Conservation (phyloP, 2,797 vertebrate genomes). For the Tiaroga cobitis region DNA sequence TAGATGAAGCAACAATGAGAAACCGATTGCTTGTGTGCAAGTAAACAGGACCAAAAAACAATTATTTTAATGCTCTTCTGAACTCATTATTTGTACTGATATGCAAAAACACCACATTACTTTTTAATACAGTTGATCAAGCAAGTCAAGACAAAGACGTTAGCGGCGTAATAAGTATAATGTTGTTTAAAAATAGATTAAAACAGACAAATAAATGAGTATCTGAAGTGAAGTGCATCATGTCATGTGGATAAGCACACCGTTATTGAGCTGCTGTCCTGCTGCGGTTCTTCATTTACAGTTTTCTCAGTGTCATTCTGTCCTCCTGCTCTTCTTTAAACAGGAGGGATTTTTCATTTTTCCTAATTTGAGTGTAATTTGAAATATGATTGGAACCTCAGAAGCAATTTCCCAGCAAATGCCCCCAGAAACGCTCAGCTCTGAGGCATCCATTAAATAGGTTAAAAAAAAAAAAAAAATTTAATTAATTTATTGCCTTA, state of each 20-base stretch:
- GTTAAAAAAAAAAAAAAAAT: slow-evolving; percentile 8
- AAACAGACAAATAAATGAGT: slow-evolving; percentile 8
- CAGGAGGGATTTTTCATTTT: slow-evolving; percentile 42
- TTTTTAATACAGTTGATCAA: not conserved
- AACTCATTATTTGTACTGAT: not conserved
- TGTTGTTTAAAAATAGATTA: not conserved
- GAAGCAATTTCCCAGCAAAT: slow-evolving; percentile 41
- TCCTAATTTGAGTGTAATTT: slow-evolving; percentile 47
- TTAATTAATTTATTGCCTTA: not conserved
- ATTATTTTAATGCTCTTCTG: not conserved
- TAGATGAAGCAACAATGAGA: not conserved
- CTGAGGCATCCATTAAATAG: slow-evolving; percentile 11
- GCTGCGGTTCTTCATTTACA: slow-evolving; percentile 33
- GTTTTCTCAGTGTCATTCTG: slow-evolving; percentile 29
- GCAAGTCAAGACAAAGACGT: not conserved
- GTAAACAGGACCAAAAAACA: not conserved
- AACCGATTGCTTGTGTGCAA: not conserved
- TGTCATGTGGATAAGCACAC: slow-evolving; percentile 31
- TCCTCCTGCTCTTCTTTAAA: slow-evolving; percentile 25
- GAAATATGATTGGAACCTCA: slow-evolving; percentile 45
- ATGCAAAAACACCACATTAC: not conserved
- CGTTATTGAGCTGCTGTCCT: slow-evolving; percentile 9
- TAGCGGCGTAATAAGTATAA: not conserved
- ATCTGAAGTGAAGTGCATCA: slow-evolving; percentile 1
- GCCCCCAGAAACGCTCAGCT: not conserved